Conservation (phyloP, 1,140 invertebrate species). For the Microplitis demolitor region DNA sequence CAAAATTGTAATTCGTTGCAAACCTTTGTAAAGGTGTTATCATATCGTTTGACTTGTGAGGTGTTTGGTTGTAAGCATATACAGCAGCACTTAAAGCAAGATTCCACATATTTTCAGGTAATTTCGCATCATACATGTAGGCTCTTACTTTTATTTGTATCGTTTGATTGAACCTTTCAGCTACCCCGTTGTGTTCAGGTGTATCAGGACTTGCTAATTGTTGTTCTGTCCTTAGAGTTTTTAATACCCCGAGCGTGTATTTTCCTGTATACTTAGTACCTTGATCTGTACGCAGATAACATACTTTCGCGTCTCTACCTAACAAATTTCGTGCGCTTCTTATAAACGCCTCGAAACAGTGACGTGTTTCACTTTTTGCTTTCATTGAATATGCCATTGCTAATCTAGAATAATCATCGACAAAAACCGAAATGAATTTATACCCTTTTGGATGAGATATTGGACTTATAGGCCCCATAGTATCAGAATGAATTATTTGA, state of each 20-base stretch:
- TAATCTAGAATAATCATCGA: constrained; percentile 27
- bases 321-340: constrained; percentile 22
- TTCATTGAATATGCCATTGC: constrained; percentile 27
- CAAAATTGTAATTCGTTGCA: constrained; percentile 12
- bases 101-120: constrained; percentile 45
- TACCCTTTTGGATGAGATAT: background rate
- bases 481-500: constrained; percentile 27
- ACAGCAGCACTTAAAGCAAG: constrained; percentile 41
- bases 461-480: constrained; percentile 25
- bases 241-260: constrained; percentile 17
- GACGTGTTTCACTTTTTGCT: constrained; percentile 23
- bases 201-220: constrained; percentile 35
- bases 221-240: constrained; percentile 17
- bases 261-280: constrained; percentile 27
- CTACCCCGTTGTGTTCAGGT: constrained; percentile 48
- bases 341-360: constrained; percentile 25
- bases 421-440: constrained; percentile 26
- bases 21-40: background rate
- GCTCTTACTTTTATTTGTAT: constrained; percentile 38
- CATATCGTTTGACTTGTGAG: constrained; percentile 31
- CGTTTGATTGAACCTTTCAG: constrained; percentile 48
- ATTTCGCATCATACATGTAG: constrained; percentile 38
- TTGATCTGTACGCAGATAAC: constrained; percentile 8
- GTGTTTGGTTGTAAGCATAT: constrained; percentile 41
- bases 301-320: constrained; percentile 17